Base-by-base conservation (phyloP, 2,888 invertebrate species). In the Lypha dubia region DNA sequence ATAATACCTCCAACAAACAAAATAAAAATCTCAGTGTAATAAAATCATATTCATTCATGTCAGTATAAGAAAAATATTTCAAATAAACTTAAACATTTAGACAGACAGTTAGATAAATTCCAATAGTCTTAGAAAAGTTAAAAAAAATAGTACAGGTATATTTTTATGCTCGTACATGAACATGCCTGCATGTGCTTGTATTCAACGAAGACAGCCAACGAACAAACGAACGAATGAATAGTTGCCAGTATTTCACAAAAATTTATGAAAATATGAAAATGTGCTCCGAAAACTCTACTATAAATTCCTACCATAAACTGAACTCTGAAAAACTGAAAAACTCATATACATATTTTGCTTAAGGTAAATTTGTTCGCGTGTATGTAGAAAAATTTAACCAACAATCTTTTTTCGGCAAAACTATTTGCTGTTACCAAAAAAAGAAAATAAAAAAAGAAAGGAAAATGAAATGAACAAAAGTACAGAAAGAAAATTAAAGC, bases 191-290 rank as follows among this genome's bases (percentile, higher is more conserved):
- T 22, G 44, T 32, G 44, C 22, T 32, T 17, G 71, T 22, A 75
- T 53, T 53, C 32, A 22, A n/a, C n/a, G 32, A 65, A 63, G 44
- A 65, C 53, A 63, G 2, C 11, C n/a, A 20, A 73, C 8, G 20
- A 73, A 35, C 22, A 24, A 17, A 22, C 11, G 22, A 20, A 73
- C 8, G 20, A 73, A 35, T 32, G 17, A 17, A 22, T 32, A 24
- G 24, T 9, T 17, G 32, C 4, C 8, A 63, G 38, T 20, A 28
- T 41, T 63, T 74, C 1, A 20, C 11, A 60, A 49, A 20, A n/a
- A n/a, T n/a, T n/a, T 68, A 38, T 49, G 24, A 77, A 77, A 68
- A 68, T 35, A 73, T 32, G 11, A 49, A 62, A 62, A 65, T 65
- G 22, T 58, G 51, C 32, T n/a, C 11, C n/a, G n/a, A 2, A 38